Base-by-base conservation (phyloP, 2,797 vertebrate genomes). In the Eurystomus glaucurus region DNA sequence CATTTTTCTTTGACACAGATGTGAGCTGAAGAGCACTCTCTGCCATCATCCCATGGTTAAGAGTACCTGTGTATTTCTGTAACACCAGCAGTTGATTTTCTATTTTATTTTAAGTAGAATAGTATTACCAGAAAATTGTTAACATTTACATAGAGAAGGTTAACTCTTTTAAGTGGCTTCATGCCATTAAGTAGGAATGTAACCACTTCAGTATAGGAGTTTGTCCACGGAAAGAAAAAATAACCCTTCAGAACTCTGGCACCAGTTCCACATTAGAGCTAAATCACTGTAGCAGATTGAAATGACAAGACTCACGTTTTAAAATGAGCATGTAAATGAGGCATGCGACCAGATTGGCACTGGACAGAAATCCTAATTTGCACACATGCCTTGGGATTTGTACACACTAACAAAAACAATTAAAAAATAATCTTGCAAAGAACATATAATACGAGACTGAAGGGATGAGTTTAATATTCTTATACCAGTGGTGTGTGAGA, bases 221-320 rank as follows among this genome's bases (percentile, higher is more conserved):
- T 81, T 95, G 81, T 94, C 72, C 74, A 83, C 0, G 5, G 61
- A 91, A 93, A 92, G 84, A 68, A 92, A 97, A 95, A 94, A 97
- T 85, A 93, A 77, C 81, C 79, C 76, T 92, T 96, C 84, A 93
- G 72, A 94, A 66, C 41, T 39, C 48, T 92, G 78, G 94, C 89
- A 91, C 51, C 33, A 33, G 52, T 85, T 95, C 48, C 33, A 75
- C 68, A 31, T 80, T 77, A 85, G 64, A 95, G 52, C 64, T 88
- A 61, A 95, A 92, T 68, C 91, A 69, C 86, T 95, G 68, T 75
- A 92, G 75, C 92, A 96, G 90, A 94, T 77, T 93, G 88, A 91
- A 94, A 85, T 78, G 65, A 94, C 85, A 93, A 88, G 65, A 74
- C 48, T 76, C 20, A 9, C 68, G 65, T 91, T 93, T 87, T 90